Conservation (phyloP, 1,140 invertebrate species). For the Dreissena polymorpha region DNA sequence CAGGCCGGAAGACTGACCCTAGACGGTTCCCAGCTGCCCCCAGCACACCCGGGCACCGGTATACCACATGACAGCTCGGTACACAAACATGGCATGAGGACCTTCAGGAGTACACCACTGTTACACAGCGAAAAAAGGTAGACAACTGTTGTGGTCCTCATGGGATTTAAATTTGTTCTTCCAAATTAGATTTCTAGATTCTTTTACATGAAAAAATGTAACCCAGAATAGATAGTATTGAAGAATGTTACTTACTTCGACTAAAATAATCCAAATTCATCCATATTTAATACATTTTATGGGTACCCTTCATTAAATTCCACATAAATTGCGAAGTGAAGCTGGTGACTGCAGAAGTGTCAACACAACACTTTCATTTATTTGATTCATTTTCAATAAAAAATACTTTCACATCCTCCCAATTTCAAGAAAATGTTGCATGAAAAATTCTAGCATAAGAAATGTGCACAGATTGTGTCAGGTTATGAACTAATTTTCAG, state of each 20-base stretch:
- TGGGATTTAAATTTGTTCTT: background rate
- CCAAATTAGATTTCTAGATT: background rate
- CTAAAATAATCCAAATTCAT: too few relatives aligned
- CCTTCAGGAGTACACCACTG: conserved; percentile 46
- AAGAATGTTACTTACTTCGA: background rate
- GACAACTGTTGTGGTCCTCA: background rate
- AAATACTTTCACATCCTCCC: too few relatives aligned
- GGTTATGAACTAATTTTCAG: too few relatives aligned
- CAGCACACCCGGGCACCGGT: background rate
- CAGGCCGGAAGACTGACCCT: background rate
- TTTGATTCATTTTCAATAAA: too few relatives aligned
- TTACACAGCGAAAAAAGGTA: conserved; percentile 45
- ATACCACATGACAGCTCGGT: conserved; percentile 16
- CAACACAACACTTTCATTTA: too few relatives aligned
- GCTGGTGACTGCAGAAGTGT: too few relatives aligned
- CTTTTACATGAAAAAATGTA: background rate
- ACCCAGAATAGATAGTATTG: background rate
- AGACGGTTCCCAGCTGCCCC: background rate
- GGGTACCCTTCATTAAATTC: too few relatives aligned
- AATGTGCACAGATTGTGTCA: too few relatives aligned
- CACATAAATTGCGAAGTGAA: too few relatives aligned
- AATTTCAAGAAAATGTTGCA: too few relatives aligned
- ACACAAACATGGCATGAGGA: conserved; percentile 29
- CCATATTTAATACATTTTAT: too few relatives aligned
- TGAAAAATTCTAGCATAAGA: too few relatives aligned